Evolutionary conservation across 2,888 invertebrate genomes (phyloP).

Genomic region (Ichneumoninae sp.): DNA sequence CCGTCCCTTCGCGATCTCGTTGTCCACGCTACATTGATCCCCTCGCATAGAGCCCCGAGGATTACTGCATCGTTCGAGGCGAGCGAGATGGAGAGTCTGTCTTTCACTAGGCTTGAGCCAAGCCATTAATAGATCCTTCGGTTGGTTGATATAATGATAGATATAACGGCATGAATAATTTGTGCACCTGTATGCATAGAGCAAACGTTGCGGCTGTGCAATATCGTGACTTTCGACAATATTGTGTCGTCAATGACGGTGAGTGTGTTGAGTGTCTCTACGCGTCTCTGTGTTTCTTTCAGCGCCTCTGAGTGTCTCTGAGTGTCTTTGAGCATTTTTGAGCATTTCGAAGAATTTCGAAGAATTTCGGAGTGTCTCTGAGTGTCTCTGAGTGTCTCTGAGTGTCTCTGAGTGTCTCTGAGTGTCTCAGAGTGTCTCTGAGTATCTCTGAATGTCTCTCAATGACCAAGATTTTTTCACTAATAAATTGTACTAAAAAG

Average conservation of each 20-base stretch:
- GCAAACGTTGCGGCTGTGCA: neutral
- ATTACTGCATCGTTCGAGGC: constrained; percentile 54
- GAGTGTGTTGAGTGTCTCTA: neutral
- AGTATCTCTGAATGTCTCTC: no score
- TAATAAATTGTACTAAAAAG: no score
- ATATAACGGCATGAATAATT: neutral
- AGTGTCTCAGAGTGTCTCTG: no score
- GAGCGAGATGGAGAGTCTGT: constrained; percentile 35
- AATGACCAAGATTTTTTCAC: no score
- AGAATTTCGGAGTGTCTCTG: no score
- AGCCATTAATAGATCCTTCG: constrained; percentile 20
- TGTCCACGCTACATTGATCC: constrained; percentile 59
- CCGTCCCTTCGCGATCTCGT: constrained; percentile 45
- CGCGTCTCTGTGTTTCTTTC: no score
- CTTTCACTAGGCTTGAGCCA: constrained; percentile 15
- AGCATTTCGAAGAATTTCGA: no score
- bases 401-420: no score
- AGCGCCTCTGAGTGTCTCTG: no score
- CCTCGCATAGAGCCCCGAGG: constrained; percentile 51
- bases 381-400: no score
- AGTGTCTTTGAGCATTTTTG: no score
- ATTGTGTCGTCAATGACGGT: neutral
- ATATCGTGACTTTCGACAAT: neutral
- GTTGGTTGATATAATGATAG: neutral
- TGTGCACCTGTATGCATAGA: neutral